Percentiles rank a stretch among this genome's conserved stretches.
phyloP scores from a whole-genome alignment of 2,113 vertebrate species.

The Rhea pennata region DNA sequence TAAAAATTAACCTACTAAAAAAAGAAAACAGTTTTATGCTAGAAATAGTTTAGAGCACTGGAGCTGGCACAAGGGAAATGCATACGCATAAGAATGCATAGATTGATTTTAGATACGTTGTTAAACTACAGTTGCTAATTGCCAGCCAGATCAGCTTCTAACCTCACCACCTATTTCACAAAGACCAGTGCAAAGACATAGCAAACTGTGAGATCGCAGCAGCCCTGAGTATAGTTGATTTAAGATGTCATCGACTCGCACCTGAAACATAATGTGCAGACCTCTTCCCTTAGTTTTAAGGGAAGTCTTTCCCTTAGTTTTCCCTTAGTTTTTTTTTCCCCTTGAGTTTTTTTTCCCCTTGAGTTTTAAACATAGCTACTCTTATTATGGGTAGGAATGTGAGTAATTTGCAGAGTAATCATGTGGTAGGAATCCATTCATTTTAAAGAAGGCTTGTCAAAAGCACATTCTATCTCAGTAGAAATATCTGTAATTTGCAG shows the following conservation, averaged over 20 bases:
- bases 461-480: neutral
- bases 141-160: neutral
- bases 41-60: neutral
- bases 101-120: neutral
- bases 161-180: neutral
- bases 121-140: neutral
- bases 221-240: neutral
- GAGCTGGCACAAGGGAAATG: neutral
- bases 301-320: no score
- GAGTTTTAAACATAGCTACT: neutral
- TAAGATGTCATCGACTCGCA: neutral
- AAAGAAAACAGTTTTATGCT: neutral
- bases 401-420: neutral
- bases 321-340: no score
- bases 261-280: rapidly evolving
- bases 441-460: conserved; percentile 10
- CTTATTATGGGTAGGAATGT: neutral
- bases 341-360: no score
- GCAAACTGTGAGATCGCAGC: neutral
- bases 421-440: neutral
- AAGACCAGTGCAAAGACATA: neutral
- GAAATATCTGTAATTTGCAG: neutral
- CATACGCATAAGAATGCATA: neutral
- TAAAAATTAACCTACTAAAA: neutral
- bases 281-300: neutral